Percentiles rank a stretch among this genome's conserved stretches.
Evolutionary conservation across 2,113 vertebrate genomes (phyloP).

Genomic region (Corythornis cristatus): DNA sequence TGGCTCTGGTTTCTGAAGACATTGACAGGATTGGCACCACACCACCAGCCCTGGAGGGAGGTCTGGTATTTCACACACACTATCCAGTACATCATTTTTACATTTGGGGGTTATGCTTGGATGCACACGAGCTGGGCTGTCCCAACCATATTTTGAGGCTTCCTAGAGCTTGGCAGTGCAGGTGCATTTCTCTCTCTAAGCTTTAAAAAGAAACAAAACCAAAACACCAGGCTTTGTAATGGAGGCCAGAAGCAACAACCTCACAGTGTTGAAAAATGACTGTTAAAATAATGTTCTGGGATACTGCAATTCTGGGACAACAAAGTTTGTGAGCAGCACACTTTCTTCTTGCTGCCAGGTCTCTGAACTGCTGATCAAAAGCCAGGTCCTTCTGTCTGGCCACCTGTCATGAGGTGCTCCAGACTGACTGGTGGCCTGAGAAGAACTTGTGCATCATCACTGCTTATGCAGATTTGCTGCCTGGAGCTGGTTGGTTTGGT

Average conservation of each 20-base stretch:
- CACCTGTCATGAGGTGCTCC: background rate
- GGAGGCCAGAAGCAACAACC: background rate
- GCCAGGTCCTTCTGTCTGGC: constrained; percentile 37
- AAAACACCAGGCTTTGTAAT: background rate
- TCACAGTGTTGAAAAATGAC: background rate
- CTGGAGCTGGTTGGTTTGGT: background rate
- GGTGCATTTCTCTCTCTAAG: background rate
- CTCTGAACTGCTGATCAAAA: background rate
- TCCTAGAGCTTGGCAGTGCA: background rate
- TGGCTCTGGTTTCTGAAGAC: constrained; percentile 50
- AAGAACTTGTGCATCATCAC: background rate
- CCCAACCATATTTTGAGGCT: background rate
- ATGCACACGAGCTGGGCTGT: background rate
- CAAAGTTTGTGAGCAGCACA: background rate
- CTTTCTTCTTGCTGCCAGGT: background rate
- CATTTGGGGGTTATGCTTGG: constrained; percentile 22
- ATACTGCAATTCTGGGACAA: background rate
- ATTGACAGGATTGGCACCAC: constrained; percentile 51
- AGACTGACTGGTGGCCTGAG: background rate
- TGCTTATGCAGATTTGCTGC: background rate
- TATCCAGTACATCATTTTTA: background rate
- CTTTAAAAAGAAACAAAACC: background rate
- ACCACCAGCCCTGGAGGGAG: constrained; percentile 1
- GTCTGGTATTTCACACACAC: background rate
- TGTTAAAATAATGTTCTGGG: background rate